phyloP scores from a whole-genome alignment of 2,113 vertebrate species.

The Dipodomys spectabilis region DNA sequence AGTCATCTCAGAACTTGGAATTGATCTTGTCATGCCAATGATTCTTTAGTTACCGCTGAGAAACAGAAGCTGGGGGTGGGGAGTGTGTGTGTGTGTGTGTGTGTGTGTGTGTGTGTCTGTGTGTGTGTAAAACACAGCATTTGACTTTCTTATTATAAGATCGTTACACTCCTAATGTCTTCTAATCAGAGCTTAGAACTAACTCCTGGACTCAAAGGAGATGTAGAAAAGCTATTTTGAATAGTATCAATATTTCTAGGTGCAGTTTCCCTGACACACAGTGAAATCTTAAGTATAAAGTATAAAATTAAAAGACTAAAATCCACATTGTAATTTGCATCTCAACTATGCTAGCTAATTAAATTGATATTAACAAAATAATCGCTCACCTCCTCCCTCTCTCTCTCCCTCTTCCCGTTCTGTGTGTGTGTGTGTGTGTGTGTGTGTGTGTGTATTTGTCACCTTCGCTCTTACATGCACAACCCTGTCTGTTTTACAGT shows the following conservation, averaged over 20 bases:
- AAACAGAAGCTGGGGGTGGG: neutral
- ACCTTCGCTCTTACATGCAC: rapidly evolving
- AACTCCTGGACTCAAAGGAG: neutral
- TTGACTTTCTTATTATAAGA: neutral
- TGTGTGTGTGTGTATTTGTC: neutral
- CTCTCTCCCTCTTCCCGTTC: neutral
- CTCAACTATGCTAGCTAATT: neutral
- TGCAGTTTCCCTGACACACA: neutral
- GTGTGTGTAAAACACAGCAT: neutral
- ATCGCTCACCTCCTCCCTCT: neutral
- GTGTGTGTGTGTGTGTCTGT: no score
- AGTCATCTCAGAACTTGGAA: constrained; percentile 43
- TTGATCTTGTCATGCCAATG: neutral
- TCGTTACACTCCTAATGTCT: neutral
- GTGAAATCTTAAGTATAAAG: neutral
- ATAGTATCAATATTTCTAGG: neutral
- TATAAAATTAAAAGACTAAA: neutral
- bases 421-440: neutral
- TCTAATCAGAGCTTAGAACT: neutral
- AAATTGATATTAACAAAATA: neutral
- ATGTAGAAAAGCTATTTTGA: neutral
- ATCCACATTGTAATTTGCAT: neutral
- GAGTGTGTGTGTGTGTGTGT: no score
- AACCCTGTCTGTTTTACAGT: neutral
- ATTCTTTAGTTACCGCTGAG: constrained; percentile 31